Conservation (phyloP, 2,113 vertebrate genomes). For the Cebidichthys violaceus region DNA sequence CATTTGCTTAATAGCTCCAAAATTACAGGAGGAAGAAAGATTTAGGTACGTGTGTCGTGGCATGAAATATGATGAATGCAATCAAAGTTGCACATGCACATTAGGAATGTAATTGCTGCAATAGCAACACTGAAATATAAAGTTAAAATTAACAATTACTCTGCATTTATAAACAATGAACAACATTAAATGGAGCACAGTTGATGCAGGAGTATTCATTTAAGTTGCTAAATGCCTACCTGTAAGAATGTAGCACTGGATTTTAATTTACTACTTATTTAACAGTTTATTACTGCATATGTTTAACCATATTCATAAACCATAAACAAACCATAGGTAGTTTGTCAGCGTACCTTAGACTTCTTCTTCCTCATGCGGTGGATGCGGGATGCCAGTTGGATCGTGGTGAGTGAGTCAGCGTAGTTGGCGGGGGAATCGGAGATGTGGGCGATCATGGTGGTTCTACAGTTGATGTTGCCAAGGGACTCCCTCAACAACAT, state of each 20-base stretch:
- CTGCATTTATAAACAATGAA: slow-evolving; percentile 32
- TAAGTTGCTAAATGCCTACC: slow-evolving; percentile 6
- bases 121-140: slow-evolving; percentile 27
- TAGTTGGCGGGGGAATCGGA: slow-evolving; percentile 91
- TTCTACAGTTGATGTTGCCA: slow-evolving; percentile 93
- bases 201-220: slow-evolving; percentile 5
- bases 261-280: slow-evolving; percentile 5
- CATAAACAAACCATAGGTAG: neutral
- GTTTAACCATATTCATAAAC: slow-evolving; percentile 11
- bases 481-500: slow-evolving; percentile 95
- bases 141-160: slow-evolving; percentile 33
- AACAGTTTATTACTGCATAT: slow-evolving; percentile 25
- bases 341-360: slow-evolving; percentile 86
- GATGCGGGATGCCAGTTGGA: slow-evolving; percentile 95
- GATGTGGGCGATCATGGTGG: slow-evolving; percentile 97
- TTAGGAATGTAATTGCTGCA: slow-evolving; percentile 42
- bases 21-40: slow-evolving; percentile 49
- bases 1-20: slow-evolving; percentile 50
- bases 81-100: slow-evolving; percentile 34
- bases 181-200: slow-evolving; percentile 27
- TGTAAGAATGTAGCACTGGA: slow-evolving; percentile 17
- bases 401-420: slow-evolving; percentile 92
- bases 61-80: slow-evolving; percentile 41
- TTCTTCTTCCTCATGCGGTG: slow-evolving; percentile 97
- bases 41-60: slow-evolving; percentile 16